Conservation (phyloP, 2,797 vertebrate species). For the Acanthiza pusilla region DNA sequence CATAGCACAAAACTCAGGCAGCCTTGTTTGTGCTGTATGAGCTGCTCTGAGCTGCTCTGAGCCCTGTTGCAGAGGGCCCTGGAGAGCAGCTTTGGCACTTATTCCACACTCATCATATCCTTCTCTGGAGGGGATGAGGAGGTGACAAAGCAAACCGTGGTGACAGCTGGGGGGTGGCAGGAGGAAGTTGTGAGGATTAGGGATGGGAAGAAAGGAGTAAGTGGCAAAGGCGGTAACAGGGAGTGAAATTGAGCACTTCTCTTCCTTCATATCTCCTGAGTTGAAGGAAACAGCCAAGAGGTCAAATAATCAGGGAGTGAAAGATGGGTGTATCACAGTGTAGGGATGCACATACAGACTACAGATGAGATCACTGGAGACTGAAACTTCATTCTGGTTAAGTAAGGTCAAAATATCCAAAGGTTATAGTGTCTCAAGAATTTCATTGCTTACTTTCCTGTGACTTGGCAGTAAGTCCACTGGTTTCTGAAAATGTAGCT, state of each 20-base stretch:
- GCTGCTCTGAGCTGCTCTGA: neutral
- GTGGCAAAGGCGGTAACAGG: neutral
- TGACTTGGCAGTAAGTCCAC: neutral
- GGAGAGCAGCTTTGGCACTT: neutral
- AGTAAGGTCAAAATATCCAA: neutral
- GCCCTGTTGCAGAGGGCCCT: neutral
- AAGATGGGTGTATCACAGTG: neutral
- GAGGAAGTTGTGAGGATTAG: constrained; percentile 21
- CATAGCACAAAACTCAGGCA: neutral
- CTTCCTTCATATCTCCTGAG: neutral
- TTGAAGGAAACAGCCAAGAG: neutral
- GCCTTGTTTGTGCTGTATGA: neutral
- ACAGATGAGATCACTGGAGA: neutral
- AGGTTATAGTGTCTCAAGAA: neutral
- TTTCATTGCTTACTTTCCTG: neutral
- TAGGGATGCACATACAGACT: neutral
- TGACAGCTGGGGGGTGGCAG: constrained; percentile 12
- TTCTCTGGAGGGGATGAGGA: constrained; percentile 14
- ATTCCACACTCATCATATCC: neutral
- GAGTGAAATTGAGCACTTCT: neutral
- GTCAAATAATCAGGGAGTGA: neutral
- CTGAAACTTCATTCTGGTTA: neutral
- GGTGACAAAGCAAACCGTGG: constrained; percentile 43
- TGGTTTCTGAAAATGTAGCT: neutral
- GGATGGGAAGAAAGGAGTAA: neutral